Evolutionary conservation across 2,888 invertebrate species (phyloP).

Genomic region (Hirtodrosophila cameraria): DNA sequence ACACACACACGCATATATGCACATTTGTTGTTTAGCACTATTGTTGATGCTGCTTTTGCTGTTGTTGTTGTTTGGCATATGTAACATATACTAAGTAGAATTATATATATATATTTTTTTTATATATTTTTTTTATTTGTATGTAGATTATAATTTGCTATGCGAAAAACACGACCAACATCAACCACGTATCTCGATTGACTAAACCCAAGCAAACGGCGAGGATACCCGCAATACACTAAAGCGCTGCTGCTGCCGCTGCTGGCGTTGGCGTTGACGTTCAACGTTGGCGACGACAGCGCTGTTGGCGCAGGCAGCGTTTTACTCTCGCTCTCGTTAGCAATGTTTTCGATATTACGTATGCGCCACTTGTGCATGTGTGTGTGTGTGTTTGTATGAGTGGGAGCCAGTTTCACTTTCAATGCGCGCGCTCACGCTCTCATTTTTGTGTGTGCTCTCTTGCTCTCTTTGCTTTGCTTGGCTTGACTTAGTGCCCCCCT

Average conservation of each 20-base stretch:
- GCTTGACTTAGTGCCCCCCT: slow-evolving; percentile 76
- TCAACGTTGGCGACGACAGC: slow-evolving; percentile 20
- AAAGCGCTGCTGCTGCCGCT: slow-evolving; percentile 38
- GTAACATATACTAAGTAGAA: slow-evolving; percentile 43
- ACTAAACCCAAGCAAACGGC: slow-evolving; percentile 84
- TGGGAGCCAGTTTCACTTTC: slow-evolving; percentile 73
- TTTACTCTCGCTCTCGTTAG: slow-evolving; percentile 72
- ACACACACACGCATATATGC: slow-evolving; percentile 31
- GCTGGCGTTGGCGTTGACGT: slow-evolving; percentile 4
- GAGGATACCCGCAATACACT: slow-evolving; percentile 81
- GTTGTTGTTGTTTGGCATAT: slow-evolving; percentile 32
- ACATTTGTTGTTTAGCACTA: slow-evolving; percentile 55
- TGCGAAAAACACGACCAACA: slow-evolving; percentile 84
- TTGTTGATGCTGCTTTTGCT: slow-evolving; percentile 25
- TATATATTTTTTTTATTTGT: slow-evolving; percentile 27
- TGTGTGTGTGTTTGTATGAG: slow-evolving; percentile 21
- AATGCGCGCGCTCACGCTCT: slow-evolving; percentile 52
- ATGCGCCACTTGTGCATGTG: slow-evolving; percentile 44
- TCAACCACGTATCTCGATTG: slow-evolving; percentile 85
- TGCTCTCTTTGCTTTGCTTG: slow-evolving; percentile 56
- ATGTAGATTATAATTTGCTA: slow-evolving; percentile 53
- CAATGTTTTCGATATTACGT: slow-evolving; percentile 66
- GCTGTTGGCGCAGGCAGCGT: slow-evolving; percentile 33
- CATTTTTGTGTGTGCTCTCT: slow-evolving; percentile 16
- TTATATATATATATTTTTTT: slow-evolving; percentile 33